Percentiles rank a stretch among this genome's conserved stretches.
phyloP scores from a whole-genome alignment of 2,113 vertebrate species.

The Pica pica region DNA sequence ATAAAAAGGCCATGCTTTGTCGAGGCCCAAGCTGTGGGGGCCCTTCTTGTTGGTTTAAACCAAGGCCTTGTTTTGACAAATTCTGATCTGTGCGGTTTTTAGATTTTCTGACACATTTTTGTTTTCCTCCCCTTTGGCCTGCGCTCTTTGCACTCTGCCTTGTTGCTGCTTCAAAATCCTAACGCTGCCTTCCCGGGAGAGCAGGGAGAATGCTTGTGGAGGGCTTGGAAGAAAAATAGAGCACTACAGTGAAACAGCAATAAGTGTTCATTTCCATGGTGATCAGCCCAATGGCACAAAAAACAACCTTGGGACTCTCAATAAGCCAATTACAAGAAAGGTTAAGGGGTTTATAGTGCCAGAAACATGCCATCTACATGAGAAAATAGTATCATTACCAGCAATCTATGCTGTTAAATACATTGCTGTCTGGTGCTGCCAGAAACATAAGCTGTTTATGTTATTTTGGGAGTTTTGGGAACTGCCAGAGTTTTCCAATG shows the following conservation, averaged over 20 bases:
- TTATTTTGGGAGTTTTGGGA: conserved; percentile 33
- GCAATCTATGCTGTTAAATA: conserved; percentile 42
- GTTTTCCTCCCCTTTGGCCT: conserved; percentile 85
- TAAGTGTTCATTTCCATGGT: conserved; percentile 65
- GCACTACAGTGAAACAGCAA: conserved; percentile 16
- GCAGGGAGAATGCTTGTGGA: conserved; percentile 28
- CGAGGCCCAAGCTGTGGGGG: conserved; percentile 78
- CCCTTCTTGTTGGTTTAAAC: conserved; percentile 86
- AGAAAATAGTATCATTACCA: conserved; percentile 60
- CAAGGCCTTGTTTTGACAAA: conserved; percentile 93
- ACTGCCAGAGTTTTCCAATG: neutral
- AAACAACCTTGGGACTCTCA: conserved; percentile 58
- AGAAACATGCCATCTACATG: conserved; percentile 65
- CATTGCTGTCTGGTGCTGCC: conserved; percentile 47
- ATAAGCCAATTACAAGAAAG: conserved; percentile 69
- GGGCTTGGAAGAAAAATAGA: conserved; percentile 37
- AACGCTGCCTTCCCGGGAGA: conserved; percentile 64
- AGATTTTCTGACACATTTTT: conserved; percentile 81
- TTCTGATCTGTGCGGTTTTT: conserved; percentile 84
- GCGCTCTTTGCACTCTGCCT: conserved; percentile 72
- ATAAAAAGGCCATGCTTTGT: conserved; percentile 82
- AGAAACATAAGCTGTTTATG: conserved; percentile 44
- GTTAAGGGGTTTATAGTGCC: conserved; percentile 62
- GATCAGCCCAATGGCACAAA: conserved; percentile 50
- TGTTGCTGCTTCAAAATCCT: conserved; percentile 79